A percentile compares a stretch with the other conserved stretches of the same genome.
Conservation (phyloP, 2,888 invertebrate genomes). For the Scaeva pyrastri region DNA sequence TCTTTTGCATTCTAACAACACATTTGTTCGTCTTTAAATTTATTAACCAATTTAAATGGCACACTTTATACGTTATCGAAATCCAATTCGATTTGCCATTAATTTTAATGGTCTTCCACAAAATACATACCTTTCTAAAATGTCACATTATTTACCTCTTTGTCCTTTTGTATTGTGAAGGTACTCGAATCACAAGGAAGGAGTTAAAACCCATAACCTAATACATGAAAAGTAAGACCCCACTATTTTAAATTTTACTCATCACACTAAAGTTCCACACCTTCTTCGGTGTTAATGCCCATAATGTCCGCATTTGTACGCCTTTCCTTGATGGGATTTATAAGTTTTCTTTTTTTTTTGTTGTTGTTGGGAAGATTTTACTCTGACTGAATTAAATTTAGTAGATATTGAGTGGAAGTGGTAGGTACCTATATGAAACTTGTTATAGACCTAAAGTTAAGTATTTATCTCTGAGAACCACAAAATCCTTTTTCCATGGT, state of each 20-base stretch:
- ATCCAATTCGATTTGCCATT: constrained; percentile 41
- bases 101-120: constrained; percentile 26
- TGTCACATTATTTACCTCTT: constrained; percentile 26
- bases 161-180: constrained; percentile 10
- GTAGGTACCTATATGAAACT: constrained; percentile 2
- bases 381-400: constrained; percentile 3
- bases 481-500: constrained; percentile 54
- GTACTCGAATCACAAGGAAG: not conserved
- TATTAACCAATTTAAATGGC: constrained; percentile 5
- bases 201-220: not conserved
- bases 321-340: not conserved
- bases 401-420: not conserved
- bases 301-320: not conserved
- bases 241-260: constrained; percentile 16
- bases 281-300: not conserved
- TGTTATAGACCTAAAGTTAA: constrained; percentile 1
- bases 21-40: not conserved
- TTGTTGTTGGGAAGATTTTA: constrained; percentile 14
- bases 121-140: constrained; percentile 13
- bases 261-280: constrained; percentile 38
- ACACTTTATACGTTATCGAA: constrained; percentile 15
- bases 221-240: not conserved
- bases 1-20: too few species aligned
- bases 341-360: not conserved
- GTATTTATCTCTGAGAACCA: constrained; percentile 40